Base-by-base conservation (phyloP, 92 coral and sea anemone species). In the Umimayanthus chanpuru region DNA sequence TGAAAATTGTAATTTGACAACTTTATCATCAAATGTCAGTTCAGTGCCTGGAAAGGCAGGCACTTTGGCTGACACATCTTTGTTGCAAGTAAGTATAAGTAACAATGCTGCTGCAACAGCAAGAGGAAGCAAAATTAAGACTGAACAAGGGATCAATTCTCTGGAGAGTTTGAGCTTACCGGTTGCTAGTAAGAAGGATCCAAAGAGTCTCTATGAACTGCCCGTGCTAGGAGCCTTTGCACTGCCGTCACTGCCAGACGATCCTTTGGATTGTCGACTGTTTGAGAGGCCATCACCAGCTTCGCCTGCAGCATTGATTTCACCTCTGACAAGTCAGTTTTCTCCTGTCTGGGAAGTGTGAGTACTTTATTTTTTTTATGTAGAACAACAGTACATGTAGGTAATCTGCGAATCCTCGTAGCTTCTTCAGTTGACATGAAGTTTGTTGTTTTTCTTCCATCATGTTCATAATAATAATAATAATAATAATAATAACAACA, bases 231-330 rank as follows among this genome's bases (percentile, higher is more conserved):
- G 87, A 70, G 58, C 53, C 38, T 95, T 93, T 89, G n/a, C 47
- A 64, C 88, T 92, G 23, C 98, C 98, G 50, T 14, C 81, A n/a
- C 79, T 95, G 12, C 98, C 98, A 0, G 91, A 88, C 9, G 89
- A 95, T 71, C 86, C 98, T 61, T 71, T 95, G 88, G 98, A 95
- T 66, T 93, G 98, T 74, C 80, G 98, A 36, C 80, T 88, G 10
- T 71, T 82, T 28, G 87, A 79, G n/a, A 88, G 30, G 77, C 25
- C 56, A 21, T 26, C 39, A 67, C 65, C 43, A 4, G 23, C 68
- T 70, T 55, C 87, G 41, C 38, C 76, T 73, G 40, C 43, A 47
- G 47, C 43, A 3, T 58, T 72, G 47, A 61, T 38, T 23, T 16
- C 85, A 41, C 85, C 80, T 15, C 70, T 70, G 8, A 5, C 64